Evolutionary conservation across 2,113 vertebrate genomes (phyloP), one percentile per base, ranked within the genome.

Genomic region (Rana temporaria): DNA sequence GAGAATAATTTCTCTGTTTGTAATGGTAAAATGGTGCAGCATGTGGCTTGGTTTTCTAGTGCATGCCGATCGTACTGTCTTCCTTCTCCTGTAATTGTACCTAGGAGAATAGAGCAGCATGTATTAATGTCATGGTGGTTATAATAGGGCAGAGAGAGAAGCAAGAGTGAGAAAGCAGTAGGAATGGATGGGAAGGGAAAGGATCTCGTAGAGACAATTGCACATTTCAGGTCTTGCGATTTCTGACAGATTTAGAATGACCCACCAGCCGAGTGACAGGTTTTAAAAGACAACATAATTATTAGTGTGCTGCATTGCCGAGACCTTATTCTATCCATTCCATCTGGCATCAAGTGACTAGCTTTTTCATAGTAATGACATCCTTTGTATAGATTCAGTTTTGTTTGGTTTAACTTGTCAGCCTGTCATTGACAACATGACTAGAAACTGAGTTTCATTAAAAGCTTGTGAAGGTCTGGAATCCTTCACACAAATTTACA

Each of bases 81-180:
- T 90, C 87, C 85, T 90, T 92, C 87, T 85, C 88, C 90, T 89
- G 88, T 94, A 94, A 93, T 93, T 94, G 92, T 89, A 86, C 92
- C 91, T 91, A 85, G 20, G 90, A 89, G 92, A 90, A 68, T 89
- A 88, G 84, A 84, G 79, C 84, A 86, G 90, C 87, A 88, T 87
- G 88, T 86, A 88, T 90, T 89, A 88, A 66, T 77, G 85, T 89
- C 90, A 88, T 88, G 85, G 73, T 86, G 84, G 87, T 86, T 85
- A 56, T 86, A 76, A 87, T 87, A 88, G 90, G 90, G 87, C 86
- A 88, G 89, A 86, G 72, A 68, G 70, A 75, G 30, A 74, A 30
- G 56, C 53, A 72, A 30, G 64, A 78, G 75, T 76, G 38, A 79
- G 60, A 42, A 63, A 65, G 68, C 59, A 60, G 62, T 71, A 32